A percentile compares a stretch with the other conserved stretches of the same genome.
These are phyloP conservation scores for Chloroceryle inda DNA, from an alignment of 2,797 vertebrate species.

Conservation along the genomic window DNA sequence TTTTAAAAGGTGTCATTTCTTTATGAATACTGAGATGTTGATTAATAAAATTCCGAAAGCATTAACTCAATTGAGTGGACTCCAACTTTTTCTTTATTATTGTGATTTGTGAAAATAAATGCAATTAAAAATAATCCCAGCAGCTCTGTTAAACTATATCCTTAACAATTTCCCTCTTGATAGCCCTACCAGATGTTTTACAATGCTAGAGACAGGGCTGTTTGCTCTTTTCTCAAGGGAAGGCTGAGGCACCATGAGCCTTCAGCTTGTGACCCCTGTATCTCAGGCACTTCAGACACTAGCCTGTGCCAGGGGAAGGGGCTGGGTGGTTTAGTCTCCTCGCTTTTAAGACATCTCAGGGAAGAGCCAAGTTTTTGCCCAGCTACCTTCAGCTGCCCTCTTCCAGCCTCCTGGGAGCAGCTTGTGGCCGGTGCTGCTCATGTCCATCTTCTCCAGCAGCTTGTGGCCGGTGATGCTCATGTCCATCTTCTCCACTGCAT, in stretches of 20 bases:
- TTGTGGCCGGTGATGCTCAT: background rate
- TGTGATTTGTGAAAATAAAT: conserved; percentile 75
- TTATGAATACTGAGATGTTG: conserved; percentile 79
- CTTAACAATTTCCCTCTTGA: conserved; percentile 70
- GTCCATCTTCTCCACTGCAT: background rate
- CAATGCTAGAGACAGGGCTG: conserved; percentile 28
- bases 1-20: conserved; percentile 83
- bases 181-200: conserved; percentile 81
- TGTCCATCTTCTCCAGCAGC: background rate
- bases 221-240: conserved; percentile 52
- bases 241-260: background rate
- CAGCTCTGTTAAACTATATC: conserved; percentile 80
- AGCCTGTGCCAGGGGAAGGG: background rate
- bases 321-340: background rate
- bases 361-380: background rate
- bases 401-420: background rate
- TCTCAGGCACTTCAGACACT: background rate
- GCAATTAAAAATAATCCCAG: conserved; percentile 78
- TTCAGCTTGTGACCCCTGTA: conserved; percentile 2
- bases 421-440: background rate
- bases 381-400: background rate
- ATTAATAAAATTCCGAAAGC: conserved; percentile 84
- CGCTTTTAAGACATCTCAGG: background rate
- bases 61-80: conserved; percentile 80
- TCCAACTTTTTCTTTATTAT: conserved; percentile 70